Conservation (phyloP, 2,113 vertebrate species). For the Cheirogaleus medius region DNA sequence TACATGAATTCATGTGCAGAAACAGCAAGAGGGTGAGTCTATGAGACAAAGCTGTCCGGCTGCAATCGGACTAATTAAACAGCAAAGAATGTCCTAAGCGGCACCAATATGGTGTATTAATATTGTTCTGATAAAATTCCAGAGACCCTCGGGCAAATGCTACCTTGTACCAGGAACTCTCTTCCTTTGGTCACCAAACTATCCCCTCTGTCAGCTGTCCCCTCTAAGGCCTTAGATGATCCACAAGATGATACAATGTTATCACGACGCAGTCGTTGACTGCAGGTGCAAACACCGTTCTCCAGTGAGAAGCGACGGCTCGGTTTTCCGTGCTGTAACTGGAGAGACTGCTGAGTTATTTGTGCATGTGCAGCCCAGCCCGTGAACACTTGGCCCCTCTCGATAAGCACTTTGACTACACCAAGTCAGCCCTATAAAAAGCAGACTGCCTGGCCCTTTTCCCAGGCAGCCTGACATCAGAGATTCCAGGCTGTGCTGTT, state of each 20-base stretch:
- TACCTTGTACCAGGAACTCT: background rate
- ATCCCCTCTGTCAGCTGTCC: background rate
- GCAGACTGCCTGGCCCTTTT: constrained; percentile 17
- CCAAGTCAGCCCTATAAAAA: background rate
- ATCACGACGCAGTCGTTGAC: accelerated
- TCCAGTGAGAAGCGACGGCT: accelerated
- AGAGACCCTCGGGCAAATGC: background rate
- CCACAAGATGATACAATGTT: accelerated
- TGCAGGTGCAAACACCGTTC: accelerated
- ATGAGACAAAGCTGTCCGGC: background rate
- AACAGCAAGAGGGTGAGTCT: background rate
- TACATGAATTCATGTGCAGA: background rate
- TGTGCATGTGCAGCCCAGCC: background rate
- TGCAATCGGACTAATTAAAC: background rate
- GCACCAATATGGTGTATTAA: accelerated
- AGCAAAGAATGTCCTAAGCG: background rate
- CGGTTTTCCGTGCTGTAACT: accelerated
- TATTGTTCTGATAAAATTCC: background rate
- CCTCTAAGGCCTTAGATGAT: background rate
- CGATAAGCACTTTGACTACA: background rate
- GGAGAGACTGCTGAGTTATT: accelerated
- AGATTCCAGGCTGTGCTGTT: background rate
- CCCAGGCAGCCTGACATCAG: constrained; percentile 6
- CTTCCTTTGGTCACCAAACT: background rate
- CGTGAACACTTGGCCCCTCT: background rate